phyloP scores from a whole-genome alignment of 92 coral and sea anemone genomes.

The Phymanthus crucifer region DNA sequence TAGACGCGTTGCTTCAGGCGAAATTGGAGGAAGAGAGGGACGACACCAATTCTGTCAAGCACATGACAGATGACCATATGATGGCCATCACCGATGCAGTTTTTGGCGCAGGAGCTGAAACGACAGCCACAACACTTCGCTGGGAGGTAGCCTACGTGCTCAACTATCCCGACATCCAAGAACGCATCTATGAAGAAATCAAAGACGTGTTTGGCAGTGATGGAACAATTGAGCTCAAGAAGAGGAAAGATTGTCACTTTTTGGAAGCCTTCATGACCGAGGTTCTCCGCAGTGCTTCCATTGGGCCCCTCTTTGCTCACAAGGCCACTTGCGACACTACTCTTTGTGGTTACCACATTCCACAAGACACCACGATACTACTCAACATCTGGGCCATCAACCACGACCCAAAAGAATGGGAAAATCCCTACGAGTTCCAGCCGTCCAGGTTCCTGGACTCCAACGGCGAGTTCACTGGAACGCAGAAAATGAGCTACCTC shows the following conservation, averaged over 20 bases:
- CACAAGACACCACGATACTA: constrained; percentile 66
- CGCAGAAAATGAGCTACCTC: constrained; percentile 49
- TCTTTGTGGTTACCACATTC: constrained; percentile 62
- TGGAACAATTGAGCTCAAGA: constrained; percentile 42
- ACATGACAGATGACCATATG: constrained; percentile 39
- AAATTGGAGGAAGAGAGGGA: constrained; percentile 37
- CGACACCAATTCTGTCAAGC: not conserved
- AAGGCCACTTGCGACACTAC: constrained; percentile 55
- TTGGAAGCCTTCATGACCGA: constrained; percentile 68
- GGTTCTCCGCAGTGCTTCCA: constrained; percentile 51
- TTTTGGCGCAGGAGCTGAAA: constrained; percentile 67
- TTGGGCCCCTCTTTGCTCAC: constrained; percentile 67
- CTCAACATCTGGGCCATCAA: constrained; percentile 75
- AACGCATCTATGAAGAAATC: constrained; percentile 50
- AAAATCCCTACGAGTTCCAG: constrained; percentile 58
- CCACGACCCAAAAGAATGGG: constrained; percentile 69
- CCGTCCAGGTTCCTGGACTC: constrained; percentile 71
- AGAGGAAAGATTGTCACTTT: constrained; percentile 50
- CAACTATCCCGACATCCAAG: constrained; percentile 68
- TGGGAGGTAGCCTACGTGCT: constrained; percentile 61
- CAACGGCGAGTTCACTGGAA: constrained; percentile 55
- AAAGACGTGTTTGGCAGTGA: constrained; percentile 42
- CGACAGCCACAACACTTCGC: constrained; percentile 60
- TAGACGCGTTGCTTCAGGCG: constrained; percentile 37
- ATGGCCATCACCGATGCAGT: constrained; percentile 54